Percentiles rank a stretch among this genome's conserved stretches.
phyloP scores from a whole-genome alignment of 2,888 invertebrate species.

The Tiliacea citrago region DNA sequence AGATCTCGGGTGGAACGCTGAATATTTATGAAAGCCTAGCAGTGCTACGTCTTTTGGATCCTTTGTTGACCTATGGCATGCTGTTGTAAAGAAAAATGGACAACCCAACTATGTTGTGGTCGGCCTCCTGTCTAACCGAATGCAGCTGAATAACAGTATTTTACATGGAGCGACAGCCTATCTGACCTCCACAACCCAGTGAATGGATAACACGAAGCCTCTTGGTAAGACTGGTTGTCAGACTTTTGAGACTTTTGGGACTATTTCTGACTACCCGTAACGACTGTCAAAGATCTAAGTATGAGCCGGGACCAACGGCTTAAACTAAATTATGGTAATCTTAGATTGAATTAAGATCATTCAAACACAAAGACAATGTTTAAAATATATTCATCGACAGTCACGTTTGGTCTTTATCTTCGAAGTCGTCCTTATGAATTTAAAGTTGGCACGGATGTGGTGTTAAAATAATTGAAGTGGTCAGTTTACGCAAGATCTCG shows the following conservation, averaged over 20 bases:
- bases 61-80: not conserved
- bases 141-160: not conserved
- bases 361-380: slow-evolving; percentile 51
- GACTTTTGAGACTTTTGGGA: too few relatives aligned
- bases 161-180: not conserved
- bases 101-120: not conserved
- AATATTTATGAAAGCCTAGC: not conserved
- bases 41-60: not conserved
- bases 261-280: not conserved
- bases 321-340: slow-evolving; percentile 36
- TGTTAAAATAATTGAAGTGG: slow-evolving; percentile 44
- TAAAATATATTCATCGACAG: slow-evolving; percentile 46
- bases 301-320: too few relatives aligned
- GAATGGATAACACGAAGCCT: not conserved
- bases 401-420: slow-evolving; percentile 59
- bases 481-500: slow-evolving; percentile 20
- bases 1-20: too few relatives aligned
- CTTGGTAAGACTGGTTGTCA: not conserved
- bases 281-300: not conserved
- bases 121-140: not conserved
- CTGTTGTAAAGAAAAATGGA: not conserved
- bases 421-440: slow-evolving; percentile 52
- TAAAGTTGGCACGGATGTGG: slow-evolving; percentile 57
- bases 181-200: not conserved
- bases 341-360: slow-evolving; percentile 54